phyloP scores from a whole-genome alignment of 92 coral and sea anemone genomes.

The Isaurus tuberculatus region DNA sequence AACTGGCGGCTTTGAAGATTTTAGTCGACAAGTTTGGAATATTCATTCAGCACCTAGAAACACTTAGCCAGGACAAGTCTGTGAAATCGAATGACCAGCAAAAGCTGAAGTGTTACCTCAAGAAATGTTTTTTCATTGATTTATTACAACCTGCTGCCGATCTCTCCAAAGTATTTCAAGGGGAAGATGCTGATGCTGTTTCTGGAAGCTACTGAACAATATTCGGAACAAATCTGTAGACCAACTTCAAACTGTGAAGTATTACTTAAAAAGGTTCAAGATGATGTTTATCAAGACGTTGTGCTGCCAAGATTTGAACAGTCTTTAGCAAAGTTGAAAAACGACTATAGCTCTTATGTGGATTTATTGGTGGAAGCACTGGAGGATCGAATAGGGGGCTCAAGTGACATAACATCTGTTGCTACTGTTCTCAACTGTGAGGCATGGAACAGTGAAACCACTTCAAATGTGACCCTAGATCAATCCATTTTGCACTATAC shows the following conservation, averaged over 20 bases:
- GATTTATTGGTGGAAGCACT: constrained; percentile 34
- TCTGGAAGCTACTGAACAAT: constrained; percentile 45
- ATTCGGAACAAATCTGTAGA: constrained; percentile 27
- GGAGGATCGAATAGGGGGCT: constrained; percentile 49
- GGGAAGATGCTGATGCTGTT: constrained; percentile 53
- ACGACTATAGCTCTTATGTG: constrained; percentile 40
- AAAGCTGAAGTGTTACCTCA: constrained; percentile 54
- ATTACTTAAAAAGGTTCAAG: constrained; percentile 51
- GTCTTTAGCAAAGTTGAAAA: constrained; percentile 39
- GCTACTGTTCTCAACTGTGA: constrained; percentile 33
- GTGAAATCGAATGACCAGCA: constrained; percentile 55
- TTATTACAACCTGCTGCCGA: constrained; percentile 50
- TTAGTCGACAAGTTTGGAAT: constrained; percentile 58
- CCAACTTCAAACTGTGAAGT: constrained; percentile 46
- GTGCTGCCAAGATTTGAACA: constrained; percentile 1
- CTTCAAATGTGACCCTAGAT: constrained; percentile 25
- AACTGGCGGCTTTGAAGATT: constrained; percentile 47
- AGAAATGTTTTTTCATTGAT: constrained; percentile 55
- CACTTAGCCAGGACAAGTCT: constrained; percentile 58
- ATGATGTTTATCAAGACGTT: constrained; percentile 50
- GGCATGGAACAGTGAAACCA: constrained; percentile 46
- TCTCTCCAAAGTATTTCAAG: constrained; percentile 61
- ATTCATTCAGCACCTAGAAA: constrained; percentile 55
- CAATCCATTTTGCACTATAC: not conserved
- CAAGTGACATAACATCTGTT: constrained; percentile 46